phyloP scores from a whole-genome alignment of 1,140 invertebrate species.

The Heliconius nattereri region DNA sequence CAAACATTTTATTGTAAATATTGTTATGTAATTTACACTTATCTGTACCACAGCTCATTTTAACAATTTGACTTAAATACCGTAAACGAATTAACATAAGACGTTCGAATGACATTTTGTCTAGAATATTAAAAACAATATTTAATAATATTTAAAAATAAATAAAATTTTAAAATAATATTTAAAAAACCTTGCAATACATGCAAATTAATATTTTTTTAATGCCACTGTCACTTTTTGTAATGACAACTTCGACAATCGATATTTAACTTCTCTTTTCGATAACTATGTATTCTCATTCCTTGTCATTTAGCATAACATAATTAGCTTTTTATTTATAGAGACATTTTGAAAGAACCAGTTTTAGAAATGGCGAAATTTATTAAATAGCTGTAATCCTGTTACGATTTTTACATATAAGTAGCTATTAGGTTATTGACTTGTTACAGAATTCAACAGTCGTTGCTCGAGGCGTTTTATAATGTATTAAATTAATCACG shows the following conservation, averaged over 20 bases:
- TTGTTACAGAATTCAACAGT: slow-evolving; percentile 1
- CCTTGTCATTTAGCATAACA: not conserved
- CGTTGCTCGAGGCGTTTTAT: not conserved
- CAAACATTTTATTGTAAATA: slow-evolving; percentile 6
- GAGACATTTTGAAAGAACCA: not conserved
- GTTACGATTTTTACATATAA: slow-evolving; percentile 23
- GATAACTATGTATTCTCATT: not conserved
- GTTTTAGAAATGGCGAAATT: slow-evolving; percentile 2
- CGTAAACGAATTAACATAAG: slow-evolving; percentile 6
- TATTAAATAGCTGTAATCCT: slow-evolving; percentile 20
- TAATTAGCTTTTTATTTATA: not conserved
- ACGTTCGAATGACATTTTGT: not conserved
- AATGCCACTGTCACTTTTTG: too few species aligned
- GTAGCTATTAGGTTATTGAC: slow-evolving; percentile 9
- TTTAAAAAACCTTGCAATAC: not conserved
- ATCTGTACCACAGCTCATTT: not conserved
- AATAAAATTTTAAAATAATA: too few species aligned
- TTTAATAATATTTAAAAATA: too few species aligned
- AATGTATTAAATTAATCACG: not conserved
- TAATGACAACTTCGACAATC: not conserved
- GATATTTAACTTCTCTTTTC: not conserved
- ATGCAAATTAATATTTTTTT: not conserved
- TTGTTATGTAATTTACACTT: not conserved
- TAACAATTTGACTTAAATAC: not conserved
- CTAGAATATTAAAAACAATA: not conserved